A percentile compares a stretch with the other conserved stretches of the same genome.
These are phyloP conservation scores for Pangasianodon hypophthalmus DNA, from an alignment of 2,113 vertebrate species.

Conservation along the genomic window DNA sequence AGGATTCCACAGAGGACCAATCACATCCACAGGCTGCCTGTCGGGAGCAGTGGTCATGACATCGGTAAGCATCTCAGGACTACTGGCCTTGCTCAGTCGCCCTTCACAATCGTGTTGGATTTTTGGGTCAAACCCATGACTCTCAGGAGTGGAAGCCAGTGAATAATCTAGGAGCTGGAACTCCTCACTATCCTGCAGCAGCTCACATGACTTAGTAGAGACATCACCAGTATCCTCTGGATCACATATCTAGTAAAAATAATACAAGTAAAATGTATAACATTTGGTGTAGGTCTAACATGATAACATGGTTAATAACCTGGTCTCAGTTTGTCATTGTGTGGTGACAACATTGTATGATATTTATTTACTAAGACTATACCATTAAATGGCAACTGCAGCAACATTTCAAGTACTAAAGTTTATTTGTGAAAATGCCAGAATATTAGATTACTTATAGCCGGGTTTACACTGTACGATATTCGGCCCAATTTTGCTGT, in stretches of 20 bases:
- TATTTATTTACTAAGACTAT: background rate
- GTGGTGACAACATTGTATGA: background rate
- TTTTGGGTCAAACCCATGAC: background rate
- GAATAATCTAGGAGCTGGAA: slow-evolving; percentile 40
- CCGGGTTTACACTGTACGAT: background rate
- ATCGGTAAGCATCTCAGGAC: background rate
- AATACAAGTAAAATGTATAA: background rate
- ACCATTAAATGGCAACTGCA: background rate
- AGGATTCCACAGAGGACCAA: slow-evolving; percentile 1
- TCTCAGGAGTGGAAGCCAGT: slow-evolving; percentile 9
- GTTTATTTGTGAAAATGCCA: background rate
- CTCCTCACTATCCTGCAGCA: slow-evolving; percentile 36
- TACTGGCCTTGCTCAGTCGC: background rate
- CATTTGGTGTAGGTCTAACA: background rate
- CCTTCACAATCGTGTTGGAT: background rate
- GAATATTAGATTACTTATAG: background rate
- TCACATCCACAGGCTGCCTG: background rate
- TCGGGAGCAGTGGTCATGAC: background rate
- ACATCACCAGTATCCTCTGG: slow-evolving; percentile 56
- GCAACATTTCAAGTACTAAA: background rate
- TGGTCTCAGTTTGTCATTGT: background rate
- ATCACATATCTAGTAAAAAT: slow-evolving; percentile 65
- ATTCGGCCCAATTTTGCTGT: background rate
- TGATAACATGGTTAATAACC: background rate
- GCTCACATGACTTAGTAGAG: slow-evolving; percentile 36